Conservation (phyloP, 2,888 invertebrate species). For the Trissolcus brochymenae region DNA sequence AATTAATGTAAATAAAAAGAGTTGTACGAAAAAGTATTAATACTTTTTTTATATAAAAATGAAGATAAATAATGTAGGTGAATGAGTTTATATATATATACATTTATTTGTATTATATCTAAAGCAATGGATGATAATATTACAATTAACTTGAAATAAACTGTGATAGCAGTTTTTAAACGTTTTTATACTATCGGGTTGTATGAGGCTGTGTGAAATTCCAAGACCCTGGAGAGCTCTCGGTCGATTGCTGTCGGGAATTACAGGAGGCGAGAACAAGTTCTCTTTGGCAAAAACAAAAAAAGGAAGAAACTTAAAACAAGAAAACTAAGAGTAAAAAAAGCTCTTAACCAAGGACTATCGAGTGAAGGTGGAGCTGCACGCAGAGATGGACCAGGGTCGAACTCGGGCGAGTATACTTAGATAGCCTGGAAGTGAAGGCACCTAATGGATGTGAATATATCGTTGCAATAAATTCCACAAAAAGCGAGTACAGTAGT, state of each 20-base stretch:
- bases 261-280: conserved; percentile 57
- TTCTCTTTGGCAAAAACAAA: conserved; percentile 46
- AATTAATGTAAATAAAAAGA: too few relatives aligned
- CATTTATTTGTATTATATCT: too few relatives aligned
- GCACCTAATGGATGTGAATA: conserved; percentile 76
- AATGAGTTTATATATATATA: too few relatives aligned
- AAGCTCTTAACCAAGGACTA: conserved; percentile 33
- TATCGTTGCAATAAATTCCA: conserved; percentile 76
- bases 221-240: conserved; percentile 52
- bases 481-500: conserved; percentile 69
- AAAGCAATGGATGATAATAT: too few relatives aligned
- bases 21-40: neutral
- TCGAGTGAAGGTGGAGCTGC: conserved; percentile 51
- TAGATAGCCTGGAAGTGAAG: conserved; percentile 59
- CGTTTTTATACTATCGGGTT: conserved; percentile 52
- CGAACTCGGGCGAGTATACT: conserved; percentile 53
- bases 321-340: conserved; percentile 29
- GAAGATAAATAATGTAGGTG: neutral
- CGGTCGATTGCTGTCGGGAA: conserved; percentile 52
- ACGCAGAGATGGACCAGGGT: conserved; percentile 46
- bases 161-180: conserved; percentile 50
- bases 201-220: conserved; percentile 50
- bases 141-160: conserved; percentile 16
- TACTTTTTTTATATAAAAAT: neutral
- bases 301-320: conserved; percentile 25